Base-by-base conservation (phyloP, 2,113 vertebrate species). In the Sisor rabdophorus region DNA sequence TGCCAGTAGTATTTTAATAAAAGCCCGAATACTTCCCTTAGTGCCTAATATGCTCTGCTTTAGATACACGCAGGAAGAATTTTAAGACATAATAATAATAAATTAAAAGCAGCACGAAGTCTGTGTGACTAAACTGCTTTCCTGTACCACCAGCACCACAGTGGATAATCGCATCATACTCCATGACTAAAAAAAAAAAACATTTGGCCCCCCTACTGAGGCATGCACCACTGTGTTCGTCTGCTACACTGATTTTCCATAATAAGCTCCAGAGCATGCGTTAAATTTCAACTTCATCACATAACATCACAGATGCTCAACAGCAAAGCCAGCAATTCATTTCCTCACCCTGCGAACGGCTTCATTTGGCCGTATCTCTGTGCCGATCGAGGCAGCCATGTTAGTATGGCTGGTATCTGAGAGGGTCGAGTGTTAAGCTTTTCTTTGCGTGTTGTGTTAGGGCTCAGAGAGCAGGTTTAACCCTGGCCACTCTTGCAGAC, bases 401-500 rank as follows among this genome's bases (percentile, higher is more conserved):
- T 40, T 17, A 19, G 54, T 24, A 32, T 73, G 52, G 83, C 89
- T 91, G 92, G 90, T 92, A 91, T 92, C 91, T 93, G 92, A 85
- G 91, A 90, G 87, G 87, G 81, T 59, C 63, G 55, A 71, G 53
- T 69, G 73, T 67, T 88, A 84, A 90, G 82, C 86, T 82, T 86
- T 89, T 81, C 82, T 85, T 75, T 71, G 81, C 82, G 61, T n/a
- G n/a, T 77, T 72, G 75, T 80, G 84, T 85, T 67, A 80, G 74
- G 82, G 81, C 48, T 53, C 26, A 70, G 22, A 86, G 88, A 87
- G 88, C 90, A 89, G 85, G 86, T 91, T 91, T 92, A 93, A 93
- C 84, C 85, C 85, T 92, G 87, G 84, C 88, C 89, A 84, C 89
- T 92, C 90, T 96, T 96, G 84, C 95, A 99, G 97, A 99, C 93